These are phyloP conservation scores for Pangasius macronema DNA, from an alignment of 2,797 vertebrate species.

Conservation along the genomic window DNA sequence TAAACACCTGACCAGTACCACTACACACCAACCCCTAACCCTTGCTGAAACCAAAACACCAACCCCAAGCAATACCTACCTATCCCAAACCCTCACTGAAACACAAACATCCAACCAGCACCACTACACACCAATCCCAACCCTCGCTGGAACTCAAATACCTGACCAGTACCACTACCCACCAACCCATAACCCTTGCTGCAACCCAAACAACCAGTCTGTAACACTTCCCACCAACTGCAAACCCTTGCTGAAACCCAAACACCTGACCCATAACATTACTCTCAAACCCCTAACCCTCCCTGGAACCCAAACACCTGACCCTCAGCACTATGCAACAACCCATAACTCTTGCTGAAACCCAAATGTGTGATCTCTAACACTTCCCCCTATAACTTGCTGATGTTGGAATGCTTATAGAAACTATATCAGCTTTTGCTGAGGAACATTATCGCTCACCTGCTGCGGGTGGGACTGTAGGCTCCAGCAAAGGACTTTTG, in stretches of 20 bases:
- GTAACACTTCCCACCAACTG: background rate
- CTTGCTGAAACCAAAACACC: background rate
- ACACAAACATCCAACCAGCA: background rate
- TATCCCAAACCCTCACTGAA: background rate
- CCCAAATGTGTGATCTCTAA: background rate
- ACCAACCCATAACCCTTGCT: too few species aligned
- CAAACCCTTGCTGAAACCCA: background rate
- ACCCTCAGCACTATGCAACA: background rate
- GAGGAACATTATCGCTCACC: slow-evolving; percentile 71
- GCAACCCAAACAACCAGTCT: background rate
- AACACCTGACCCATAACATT: background rate
- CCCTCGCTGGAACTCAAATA: background rate
- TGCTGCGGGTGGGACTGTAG: slow-evolving; percentile 82
- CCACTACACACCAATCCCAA: background rate
- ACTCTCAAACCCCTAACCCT: background rate
- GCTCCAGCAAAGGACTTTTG: slow-evolving; percentile 78
- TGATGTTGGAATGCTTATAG: background rate
- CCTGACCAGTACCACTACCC: background rate
- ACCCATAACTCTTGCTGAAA: background rate
- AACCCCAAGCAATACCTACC: background rate
- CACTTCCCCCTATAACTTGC: background rate
- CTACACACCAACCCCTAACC: too few species aligned
- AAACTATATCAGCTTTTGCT: background rate
- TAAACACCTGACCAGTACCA: background rate
- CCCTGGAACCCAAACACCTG: background rate